Percentiles rank a stretch among this genome's conserved stretches.
phyloP scores from a whole-genome alignment of 2,888 invertebrate species.

The Pristionchus fissidentatus region DNA sequence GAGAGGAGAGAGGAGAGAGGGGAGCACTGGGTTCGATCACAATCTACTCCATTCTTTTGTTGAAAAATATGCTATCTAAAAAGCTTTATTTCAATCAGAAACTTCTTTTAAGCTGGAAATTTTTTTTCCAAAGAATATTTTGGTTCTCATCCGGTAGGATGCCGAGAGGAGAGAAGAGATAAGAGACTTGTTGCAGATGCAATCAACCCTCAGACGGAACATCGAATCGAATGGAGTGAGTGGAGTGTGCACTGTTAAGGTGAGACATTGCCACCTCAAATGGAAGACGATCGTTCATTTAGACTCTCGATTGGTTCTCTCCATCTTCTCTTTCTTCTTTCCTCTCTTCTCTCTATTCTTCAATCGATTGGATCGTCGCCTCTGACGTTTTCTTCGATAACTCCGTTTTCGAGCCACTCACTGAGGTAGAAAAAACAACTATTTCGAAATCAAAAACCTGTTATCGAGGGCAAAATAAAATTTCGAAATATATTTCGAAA shows the following conservation, averaged over 20 bases:
- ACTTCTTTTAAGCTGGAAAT: too few species aligned
- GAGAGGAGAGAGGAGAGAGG: neutral
- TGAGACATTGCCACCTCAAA: neutral
- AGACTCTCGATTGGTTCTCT: slow-evolving; percentile 56
- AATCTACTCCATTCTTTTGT: too few species aligned
- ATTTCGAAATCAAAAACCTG: neutral
- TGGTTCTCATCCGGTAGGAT: too few species aligned
- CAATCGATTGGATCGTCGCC: slow-evolving; percentile 64
- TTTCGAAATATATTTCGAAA: too few species aligned
- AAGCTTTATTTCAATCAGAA: neutral
- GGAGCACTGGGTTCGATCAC: neutral
- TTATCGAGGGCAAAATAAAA: neutral
- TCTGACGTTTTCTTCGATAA: slow-evolving; percentile 73
- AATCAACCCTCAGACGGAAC: neutral
- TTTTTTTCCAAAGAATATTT: too few species aligned
- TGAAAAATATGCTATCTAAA: neutral
- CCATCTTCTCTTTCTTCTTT: slow-evolving; percentile 42
- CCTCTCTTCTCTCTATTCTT: slow-evolving; percentile 43
- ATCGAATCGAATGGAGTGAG: slow-evolving; percentile 28
- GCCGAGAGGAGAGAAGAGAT: too few species aligned
- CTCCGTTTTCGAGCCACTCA: slow-evolving; percentile 61
- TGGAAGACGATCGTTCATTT: neutral
- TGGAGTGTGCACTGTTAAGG: neutral
- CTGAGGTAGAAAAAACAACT: too few species aligned
- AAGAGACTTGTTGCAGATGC: neutral